A percentile compares a stretch with the other conserved stretches of the same genome.
Evolutionary conservation across 2,888 invertebrate species (phyloP).

Genomic region (Pammene aurita): DNA sequence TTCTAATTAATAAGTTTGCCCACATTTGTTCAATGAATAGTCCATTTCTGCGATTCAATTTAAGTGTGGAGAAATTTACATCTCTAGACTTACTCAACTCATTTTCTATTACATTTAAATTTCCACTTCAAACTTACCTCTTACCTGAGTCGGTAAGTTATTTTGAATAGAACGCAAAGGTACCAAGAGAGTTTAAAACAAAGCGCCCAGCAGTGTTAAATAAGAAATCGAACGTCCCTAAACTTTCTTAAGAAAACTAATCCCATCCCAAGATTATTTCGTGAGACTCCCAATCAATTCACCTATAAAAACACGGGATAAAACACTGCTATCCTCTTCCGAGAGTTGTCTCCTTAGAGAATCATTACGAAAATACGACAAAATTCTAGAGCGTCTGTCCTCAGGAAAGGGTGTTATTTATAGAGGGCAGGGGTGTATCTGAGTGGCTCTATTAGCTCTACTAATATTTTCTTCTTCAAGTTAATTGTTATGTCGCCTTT

Average conservation of each 20-base stretch:
- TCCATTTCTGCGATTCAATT: conserved; percentile 10
- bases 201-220: conserved; percentile 53
- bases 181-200: conserved; percentile 16
- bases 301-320: conserved; percentile 70
- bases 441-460: conserved; percentile 78
- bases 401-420: conserved; percentile 77
- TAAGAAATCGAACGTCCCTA: conserved; percentile 59
- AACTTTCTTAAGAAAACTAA: conserved; percentile 71
- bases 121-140: conserved; percentile 12
- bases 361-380: conserved; percentile 78
- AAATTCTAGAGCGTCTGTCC: conserved; percentile 70
- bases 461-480: conserved; percentile 81
- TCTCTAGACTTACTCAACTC: conserved; percentile 38
- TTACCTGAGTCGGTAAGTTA: conserved; percentile 12
- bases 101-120: conserved; percentile 28
- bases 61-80: conserved; percentile 16
- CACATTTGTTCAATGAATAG: conserved; percentile 19
- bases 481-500: conserved; percentile 82
- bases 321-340: conserved; percentile 54
- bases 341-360: conserved; percentile 65
- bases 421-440: conserved; percentile 75
- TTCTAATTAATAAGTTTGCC: conserved; percentile 38
- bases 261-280: conserved; percentile 73
- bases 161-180: conserved; percentile 24
- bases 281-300: conserved; percentile 74